Percentiles rank a stretch among this genome's conserved stretches.
Conservation (phyloP, 30 jellyfish, hydroid and myxozoan species). For the Hydractinia echinata region DNA sequence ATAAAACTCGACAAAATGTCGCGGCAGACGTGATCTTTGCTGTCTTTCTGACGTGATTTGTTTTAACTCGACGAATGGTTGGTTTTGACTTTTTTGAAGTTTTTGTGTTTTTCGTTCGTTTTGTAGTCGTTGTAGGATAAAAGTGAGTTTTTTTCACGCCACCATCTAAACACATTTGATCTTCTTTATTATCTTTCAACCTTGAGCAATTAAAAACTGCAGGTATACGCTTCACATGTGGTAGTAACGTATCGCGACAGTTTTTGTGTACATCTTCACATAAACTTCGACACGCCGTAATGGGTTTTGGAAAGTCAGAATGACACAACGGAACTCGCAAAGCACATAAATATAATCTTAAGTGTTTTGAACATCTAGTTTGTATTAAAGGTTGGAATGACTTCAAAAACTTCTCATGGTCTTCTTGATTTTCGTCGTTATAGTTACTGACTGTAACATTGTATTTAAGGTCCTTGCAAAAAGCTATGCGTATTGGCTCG, state of each 20-base stretch:
- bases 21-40: slow-evolving; percentile 55
- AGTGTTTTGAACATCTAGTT: slow-evolving; percentile 69
- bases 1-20: slow-evolving; percentile 63
- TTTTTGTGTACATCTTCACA: slow-evolving; percentile 77
- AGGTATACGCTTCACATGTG: slow-evolving; percentile 68
- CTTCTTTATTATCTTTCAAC: slow-evolving; percentile 62
- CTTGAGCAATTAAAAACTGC: slow-evolving; percentile 58
- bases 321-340: slow-evolving; percentile 83
- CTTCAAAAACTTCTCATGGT: slow-evolving; percentile 54
- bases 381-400: slow-evolving; percentile 52
- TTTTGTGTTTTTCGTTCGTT: slow-evolving; percentile 21
- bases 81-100: slow-evolving; percentile 12
- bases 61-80: background rate
- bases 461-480: slow-evolving; percentile 73
- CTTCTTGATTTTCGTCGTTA: slow-evolving; percentile 50
- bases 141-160: background rate
- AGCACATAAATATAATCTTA: slow-evolving; percentile 78
- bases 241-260: slow-evolving; percentile 46
- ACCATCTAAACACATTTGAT: background rate
- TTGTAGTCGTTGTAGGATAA: slow-evolving; percentile 33
- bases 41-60: background rate
- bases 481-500: slow-evolving; percentile 50
- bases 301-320: slow-evolving; percentile 54
- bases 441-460: slow-evolving; percentile 75
- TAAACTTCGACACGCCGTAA: slow-evolving; percentile 78